Conservation (phyloP, 2,888 invertebrate species). For the Synergus umbraculus region DNA sequence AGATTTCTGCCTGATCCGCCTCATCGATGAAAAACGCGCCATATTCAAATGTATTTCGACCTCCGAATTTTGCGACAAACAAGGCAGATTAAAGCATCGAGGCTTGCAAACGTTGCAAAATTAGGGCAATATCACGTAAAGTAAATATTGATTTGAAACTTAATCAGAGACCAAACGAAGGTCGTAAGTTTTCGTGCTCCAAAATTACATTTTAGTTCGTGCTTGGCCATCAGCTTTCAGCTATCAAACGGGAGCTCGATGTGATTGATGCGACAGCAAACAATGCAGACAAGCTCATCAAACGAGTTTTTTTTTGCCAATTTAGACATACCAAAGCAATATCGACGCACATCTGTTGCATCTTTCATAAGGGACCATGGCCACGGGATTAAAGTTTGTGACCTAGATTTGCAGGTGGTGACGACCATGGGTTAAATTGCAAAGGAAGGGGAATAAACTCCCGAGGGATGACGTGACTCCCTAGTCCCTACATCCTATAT, state of each 20-base stretch:
- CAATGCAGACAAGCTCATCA: neutral
- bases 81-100: neutral
- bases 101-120: neutral
- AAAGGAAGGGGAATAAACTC: neutral
- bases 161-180: neutral
- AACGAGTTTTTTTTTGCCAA: neutral
- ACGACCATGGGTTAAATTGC: neutral
- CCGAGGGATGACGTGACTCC: neutral
- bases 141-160: neutral
- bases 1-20: neutral
- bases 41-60: neutral
- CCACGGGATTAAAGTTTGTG: slow-evolving; percentile 4
- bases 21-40: neutral
- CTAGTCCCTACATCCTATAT: too few relatives aligned
- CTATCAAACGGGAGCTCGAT: neutral
- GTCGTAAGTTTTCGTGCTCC: neutral
- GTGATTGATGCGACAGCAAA: too few relatives aligned
- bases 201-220: neutral
- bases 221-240: neutral
- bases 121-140: neutral
- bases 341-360: neutral
- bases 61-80: neutral
- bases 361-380: neutral
- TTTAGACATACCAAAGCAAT: neutral
- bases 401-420: neutral